Conservation (phyloP, 2,888 invertebrate species). For the Ptycholaimellus sp. region DNA sequence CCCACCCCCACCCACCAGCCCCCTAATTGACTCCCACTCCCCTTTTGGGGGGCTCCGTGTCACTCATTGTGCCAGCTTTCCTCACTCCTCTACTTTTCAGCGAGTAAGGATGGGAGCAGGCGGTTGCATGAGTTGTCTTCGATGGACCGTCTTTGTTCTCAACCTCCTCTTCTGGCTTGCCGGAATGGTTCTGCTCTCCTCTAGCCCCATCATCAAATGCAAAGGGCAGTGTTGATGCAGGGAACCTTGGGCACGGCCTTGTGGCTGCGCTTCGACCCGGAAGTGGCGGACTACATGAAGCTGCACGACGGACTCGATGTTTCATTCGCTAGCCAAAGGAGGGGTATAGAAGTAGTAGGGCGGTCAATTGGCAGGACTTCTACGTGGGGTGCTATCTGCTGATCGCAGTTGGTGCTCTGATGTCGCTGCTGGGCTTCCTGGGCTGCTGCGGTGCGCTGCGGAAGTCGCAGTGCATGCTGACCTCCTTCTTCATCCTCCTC, state of each 20-base stretch:
- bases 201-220: no score
- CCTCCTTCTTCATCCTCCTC: constrained; percentile 49
- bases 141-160: constrained; percentile 12
- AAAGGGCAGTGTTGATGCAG: no score
- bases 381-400: constrained; percentile 37
- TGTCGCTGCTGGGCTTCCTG: constrained; percentile 50
- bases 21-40: no score
- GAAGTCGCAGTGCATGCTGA: constrained; percentile 51
- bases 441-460: constrained; percentile 58
- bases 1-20: no score
- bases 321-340: background rate
- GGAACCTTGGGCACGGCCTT: constrained; percentile 43
- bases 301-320: constrained; percentile 24
- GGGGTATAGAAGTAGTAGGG: background rate
- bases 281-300: constrained; percentile 44
- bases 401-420: constrained; percentile 44
- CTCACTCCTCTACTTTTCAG: no score
- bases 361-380: background rate
- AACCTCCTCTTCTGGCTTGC: constrained; percentile 16
- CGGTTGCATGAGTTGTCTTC: constrained; percentile 13
- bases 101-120: no score
- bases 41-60: no score
- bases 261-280: constrained; percentile 48
- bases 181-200: no score
- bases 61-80: no score